Conservation (phyloP, 2,113 vertebrate species). For the Megalops atlanticus region DNA sequence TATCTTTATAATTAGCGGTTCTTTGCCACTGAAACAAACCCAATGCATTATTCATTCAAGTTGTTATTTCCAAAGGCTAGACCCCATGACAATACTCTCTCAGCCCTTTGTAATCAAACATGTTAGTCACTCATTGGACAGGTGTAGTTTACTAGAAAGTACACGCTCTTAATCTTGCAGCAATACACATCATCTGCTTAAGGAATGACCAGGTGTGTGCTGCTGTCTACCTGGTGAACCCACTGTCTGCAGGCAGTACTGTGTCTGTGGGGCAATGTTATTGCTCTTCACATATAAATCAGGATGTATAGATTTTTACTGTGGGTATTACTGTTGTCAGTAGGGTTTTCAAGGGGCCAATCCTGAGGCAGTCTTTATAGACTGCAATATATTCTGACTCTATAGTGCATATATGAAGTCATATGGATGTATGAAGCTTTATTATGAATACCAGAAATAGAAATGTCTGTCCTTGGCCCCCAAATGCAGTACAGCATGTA, state of each 20-base stretch:
- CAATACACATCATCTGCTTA: not conserved
- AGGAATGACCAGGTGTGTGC: not conserved
- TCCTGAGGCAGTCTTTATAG: not conserved
- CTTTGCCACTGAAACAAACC: conserved; percentile 5
- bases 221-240: not conserved
- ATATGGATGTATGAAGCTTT: not conserved
- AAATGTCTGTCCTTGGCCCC: not conserved
- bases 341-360: not conserved
- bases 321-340: not conserved
- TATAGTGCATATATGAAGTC: not conserved
- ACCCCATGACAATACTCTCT: not conserved
- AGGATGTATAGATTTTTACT: too few relatives aligned
- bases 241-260: not conserved
- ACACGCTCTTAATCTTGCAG: not conserved
- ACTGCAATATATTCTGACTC: not conserved
- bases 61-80: not conserved
- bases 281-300: too few relatives aligned
- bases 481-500: not conserved
- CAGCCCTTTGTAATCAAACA: not conserved
- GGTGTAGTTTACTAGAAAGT: not conserved
- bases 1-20: conserved; percentile 11
- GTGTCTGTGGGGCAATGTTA: not conserved
- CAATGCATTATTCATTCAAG: not conserved
- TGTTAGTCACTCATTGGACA: not conserved
- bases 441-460: not conserved